A percentile compares a stretch with the other conserved stretches of the same genome.
These are phyloP conservation scores for Lucinisca nassula DNA, from an alignment of 2,888 invertebrate genomes.

Conservation along the genomic window DNA sequence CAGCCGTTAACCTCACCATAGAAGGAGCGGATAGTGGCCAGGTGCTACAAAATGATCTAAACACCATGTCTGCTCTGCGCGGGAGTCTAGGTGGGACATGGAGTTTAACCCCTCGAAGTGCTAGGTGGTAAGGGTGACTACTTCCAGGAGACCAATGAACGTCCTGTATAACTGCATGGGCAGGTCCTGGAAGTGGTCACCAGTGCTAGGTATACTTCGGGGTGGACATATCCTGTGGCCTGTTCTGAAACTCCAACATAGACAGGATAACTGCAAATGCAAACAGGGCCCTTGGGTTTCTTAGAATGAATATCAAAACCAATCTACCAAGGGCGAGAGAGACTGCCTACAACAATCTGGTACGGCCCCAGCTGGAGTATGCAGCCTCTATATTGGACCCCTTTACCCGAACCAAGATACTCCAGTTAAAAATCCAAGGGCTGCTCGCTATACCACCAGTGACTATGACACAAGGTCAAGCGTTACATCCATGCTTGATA, in stretches of 20 bases:
- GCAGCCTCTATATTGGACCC: background rate
- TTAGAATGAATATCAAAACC: background rate
- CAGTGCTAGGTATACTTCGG: background rate
- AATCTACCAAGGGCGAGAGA: background rate
- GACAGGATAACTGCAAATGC: background rate
- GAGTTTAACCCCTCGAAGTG: background rate
- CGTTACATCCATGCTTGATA: too few relatives aligned
- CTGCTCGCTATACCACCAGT: too few relatives aligned
- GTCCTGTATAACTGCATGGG: background rate
- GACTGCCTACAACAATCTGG: background rate
- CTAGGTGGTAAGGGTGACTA: background rate
- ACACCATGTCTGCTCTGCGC: too few relatives aligned
- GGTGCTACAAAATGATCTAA: too few relatives aligned
- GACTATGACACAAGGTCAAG: too few relatives aligned
- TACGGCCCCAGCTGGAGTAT: background rate
- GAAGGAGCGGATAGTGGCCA: too few relatives aligned
- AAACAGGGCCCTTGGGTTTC: background rate
- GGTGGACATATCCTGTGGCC: background rate
- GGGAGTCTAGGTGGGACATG: background rate
- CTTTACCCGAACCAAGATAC: background rate
- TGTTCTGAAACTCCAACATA: background rate
- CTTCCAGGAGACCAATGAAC: background rate
- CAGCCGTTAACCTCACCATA: too few relatives aligned
- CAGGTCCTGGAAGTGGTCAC: background rate
- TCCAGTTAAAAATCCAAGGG: background rate